Evolutionary conservation across 2,797 vertebrate species (phyloP), one percentile per base, ranked within the genome.

Genomic region (Rousettus madagascariensis): DNA sequence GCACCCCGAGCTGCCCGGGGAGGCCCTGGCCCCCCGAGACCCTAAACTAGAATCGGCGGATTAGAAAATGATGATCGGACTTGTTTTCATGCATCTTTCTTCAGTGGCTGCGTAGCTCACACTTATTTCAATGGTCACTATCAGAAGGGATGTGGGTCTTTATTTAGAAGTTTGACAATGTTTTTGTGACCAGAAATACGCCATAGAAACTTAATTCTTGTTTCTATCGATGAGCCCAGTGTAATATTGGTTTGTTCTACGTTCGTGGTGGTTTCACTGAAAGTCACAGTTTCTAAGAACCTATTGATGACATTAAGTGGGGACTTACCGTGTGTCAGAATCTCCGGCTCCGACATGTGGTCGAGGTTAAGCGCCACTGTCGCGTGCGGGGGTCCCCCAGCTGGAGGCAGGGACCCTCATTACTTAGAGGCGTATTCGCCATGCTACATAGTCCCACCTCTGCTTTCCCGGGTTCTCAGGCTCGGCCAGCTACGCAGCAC

Each of bases 391-490:
- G 17, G 10, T 3, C 17, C 59, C 36, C 16, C 38, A 38, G n/a
- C 7, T 38, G 12, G 82, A 33, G 43, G n/a, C 38, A 59, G 3
- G 1, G 11, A 15, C 33, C 28, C 33, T 38, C 6, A 61, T n/a
- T 55, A 46, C 0, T 2, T 5, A 33, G 49, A 2, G 1, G 46
- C 9, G 2, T 0, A 0, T 65, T 71, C 49, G 4, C 19, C n/a
- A 4, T 41, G 9, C 30, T 36, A 7, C 1, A 5, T 26, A 33
- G 49, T 10, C 17, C 33, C 28, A 22, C 36, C 22, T 15, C 36
- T 2, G 2, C 12, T 53, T 10, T 53, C 22, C 24, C 0, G 0
- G 59, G 7, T 43, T 55, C 36, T 82, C 61, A 30, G 1, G 28
- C 16, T 36, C 6, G 33, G 71, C 22, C 43, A 59, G 88, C 24